These are phyloP conservation scores for Pituophis catenifer DNA, from an alignment of 2,113 vertebrate species.

Conservation along the genomic window DNA sequence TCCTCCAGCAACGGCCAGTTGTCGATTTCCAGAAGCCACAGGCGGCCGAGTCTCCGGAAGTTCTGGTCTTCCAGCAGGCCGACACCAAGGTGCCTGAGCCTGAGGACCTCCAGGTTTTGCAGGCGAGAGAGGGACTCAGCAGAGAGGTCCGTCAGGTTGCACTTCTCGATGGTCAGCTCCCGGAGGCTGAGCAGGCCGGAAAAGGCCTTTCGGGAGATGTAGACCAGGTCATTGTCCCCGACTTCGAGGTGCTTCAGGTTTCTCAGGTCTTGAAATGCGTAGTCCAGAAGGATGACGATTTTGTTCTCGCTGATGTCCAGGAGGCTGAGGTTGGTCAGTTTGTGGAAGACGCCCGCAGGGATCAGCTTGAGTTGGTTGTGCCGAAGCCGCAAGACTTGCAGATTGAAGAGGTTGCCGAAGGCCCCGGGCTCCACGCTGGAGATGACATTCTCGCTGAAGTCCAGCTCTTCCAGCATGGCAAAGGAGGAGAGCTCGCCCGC, in stretches of 20 bases:
- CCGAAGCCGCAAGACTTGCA: conserved; percentile 82
- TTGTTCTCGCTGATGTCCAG: conserved; percentile 96
- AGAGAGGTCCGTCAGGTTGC: conserved; percentile 92
- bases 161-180: conserved; percentile 90
- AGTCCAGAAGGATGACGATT: conserved; percentile 93
- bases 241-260: conserved; percentile 87
- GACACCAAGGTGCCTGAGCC: conserved; percentile 89
- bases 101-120: conserved; percentile 82
- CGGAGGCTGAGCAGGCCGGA: conserved; percentile 83
- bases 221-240: conserved; percentile 95
- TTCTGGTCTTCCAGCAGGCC: conserved; percentile 87
- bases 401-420: conserved; percentile 82
- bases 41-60: conserved; percentile 82
- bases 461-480: conserved; percentile 85
- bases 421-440: conserved; percentile 90
- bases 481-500: conserved; percentile 81
- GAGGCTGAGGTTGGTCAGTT: conserved; percentile 86
- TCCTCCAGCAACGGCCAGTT: conserved; percentile 92
- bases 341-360: conserved; percentile 88
- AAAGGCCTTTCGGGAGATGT: conserved; percentile 93
- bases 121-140: conserved; percentile 90
- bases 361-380: conserved; percentile 92
- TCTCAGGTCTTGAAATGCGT: conserved; percentile 88
- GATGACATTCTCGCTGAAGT: conserved; percentile 92
- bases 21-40: conserved; percentile 89